Evolutionary conservation across 1,140 invertebrate genomes (phyloP), one percentile per base, ranked within the genome.

Genomic region (Oncopodura yosiiana): DNA sequence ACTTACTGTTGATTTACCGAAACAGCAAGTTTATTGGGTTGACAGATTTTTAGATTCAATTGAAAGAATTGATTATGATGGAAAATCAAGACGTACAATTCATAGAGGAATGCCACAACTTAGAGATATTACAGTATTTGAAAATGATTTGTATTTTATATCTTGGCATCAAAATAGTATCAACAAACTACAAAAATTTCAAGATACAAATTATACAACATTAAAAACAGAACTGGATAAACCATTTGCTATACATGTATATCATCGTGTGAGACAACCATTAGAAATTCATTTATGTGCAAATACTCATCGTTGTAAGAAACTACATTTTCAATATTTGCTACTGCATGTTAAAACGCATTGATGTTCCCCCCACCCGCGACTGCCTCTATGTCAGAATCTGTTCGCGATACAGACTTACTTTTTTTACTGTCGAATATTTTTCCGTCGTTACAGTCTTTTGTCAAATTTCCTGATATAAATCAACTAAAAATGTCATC

Each of bases 11-110:
- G 86, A 90, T 71, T 78, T 78, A 62, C 77, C 84, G n/a, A 78
- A 77, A 42, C 69, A 78, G 58, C 75, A 80, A 62, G 73, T 90
- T 12, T 89, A 87, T 70, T 89, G 83, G 83, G 79, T 82, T 32
- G 84, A 87, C 69, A 78, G 77, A 12, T 86, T 84, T 69, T 72
- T 85, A 54, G 83, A 86, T 69, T 80, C 77, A 64, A 77, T 85
- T 12, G 83, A 84, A 68, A 70, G 78, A 41, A 76, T 81, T 3
- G 77, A 83, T 72, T 86, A 86, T 68, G 74, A 81, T 66, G 82
- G 83, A 18, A 68, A 69, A 1, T 76, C 80, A 62, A 71, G 83
- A 39, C 76, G 73, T 69, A 82, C 81, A 0, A 71, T 86, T 18
- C 74, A 78, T 36, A 78, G 77, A 69, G 76, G 74, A 38, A 78